These are phyloP conservation scores for Agriopis marginaria DNA, from an alignment of 2,888 invertebrate genomes.

Conservation along the genomic window DNA sequence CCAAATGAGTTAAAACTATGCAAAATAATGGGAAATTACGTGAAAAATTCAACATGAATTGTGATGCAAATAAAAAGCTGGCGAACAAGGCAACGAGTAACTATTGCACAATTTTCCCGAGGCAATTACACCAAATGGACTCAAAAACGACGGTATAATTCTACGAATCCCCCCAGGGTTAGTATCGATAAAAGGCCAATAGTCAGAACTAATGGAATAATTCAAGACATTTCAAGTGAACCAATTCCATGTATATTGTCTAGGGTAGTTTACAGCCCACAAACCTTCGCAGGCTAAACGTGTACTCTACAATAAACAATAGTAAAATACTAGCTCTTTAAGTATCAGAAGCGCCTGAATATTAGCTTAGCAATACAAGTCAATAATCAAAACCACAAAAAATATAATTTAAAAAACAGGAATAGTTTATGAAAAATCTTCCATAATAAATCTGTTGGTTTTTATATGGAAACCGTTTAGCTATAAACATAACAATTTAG, in stretches of 20 bases:
- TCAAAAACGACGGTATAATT: conserved; percentile 38
- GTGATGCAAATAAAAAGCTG: conserved; percentile 30
- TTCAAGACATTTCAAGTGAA: conserved; percentile 34
- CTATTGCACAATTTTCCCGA: conserved; percentile 37
- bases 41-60: conserved; percentile 22
- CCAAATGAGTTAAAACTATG: conserved; percentile 6
- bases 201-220: conserved; percentile 38
- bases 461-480: too few species aligned
- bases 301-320: too few species aligned
- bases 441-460: not conserved
- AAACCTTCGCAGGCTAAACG: not conserved
- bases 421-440: not conserved
- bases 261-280: not conserved
- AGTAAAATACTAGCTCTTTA: too few species aligned
- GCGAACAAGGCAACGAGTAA: conserved; percentile 29
- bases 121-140: conserved; percentile 38
- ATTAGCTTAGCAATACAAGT: too few species aligned
- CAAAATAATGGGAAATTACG: conserved; percentile 22
- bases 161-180: conserved; percentile 33
- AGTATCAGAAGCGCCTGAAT: too few species aligned
- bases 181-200: conserved; percentile 35
- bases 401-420: too few species aligned
- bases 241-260: conserved; percentile 14
- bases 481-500: too few species aligned
- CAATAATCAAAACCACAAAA: too few species aligned